Conservation (phyloP, 2,113 vertebrate genomes). For the Dicaeum eximium region DNA sequence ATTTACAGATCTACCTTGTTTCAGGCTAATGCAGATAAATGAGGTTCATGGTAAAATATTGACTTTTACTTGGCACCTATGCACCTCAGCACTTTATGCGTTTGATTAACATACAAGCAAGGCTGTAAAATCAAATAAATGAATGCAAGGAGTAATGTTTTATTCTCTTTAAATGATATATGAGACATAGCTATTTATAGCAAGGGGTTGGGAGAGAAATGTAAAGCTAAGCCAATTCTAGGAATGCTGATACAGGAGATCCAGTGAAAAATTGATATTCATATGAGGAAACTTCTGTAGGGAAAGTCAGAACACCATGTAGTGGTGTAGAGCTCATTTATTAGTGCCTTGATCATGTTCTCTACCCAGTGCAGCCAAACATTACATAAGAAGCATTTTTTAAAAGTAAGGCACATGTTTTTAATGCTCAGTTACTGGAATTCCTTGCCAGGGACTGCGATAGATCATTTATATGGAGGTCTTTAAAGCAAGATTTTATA, state of each 20-base stretch:
- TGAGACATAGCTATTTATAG: slow-evolving; percentile 42
- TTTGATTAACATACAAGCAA: slow-evolving; percentile 70
- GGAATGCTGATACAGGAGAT: slow-evolving; percentile 40
- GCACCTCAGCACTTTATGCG: slow-evolving; percentile 59
- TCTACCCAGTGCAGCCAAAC: background rate
- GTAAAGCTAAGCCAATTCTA: slow-evolving; percentile 33
- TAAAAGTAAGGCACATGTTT: background rate
- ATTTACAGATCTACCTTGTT: slow-evolving; percentile 67
- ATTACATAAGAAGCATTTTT: background rate
- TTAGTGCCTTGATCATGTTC: background rate
- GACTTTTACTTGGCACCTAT: slow-evolving; percentile 65
- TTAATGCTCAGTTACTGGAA: background rate
- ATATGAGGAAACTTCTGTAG: background rate
- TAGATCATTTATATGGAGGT: background rate
- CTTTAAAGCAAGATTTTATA: background rate
- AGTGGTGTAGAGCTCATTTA: background rate
- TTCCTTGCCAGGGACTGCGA: background rate
- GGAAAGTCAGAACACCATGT: background rate
- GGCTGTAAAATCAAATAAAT: slow-evolving; percentile 56
- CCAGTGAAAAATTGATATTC: background rate
- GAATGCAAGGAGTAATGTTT: slow-evolving; percentile 44
- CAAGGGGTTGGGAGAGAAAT: background rate
- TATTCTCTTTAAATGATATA: slow-evolving; percentile 63
- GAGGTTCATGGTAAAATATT: slow-evolving; percentile 64
- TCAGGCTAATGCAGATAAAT: slow-evolving; percentile 72